phyloP scores from a whole-genome alignment of 2,797 vertebrate genomes.

The Poeciliopsis paucimaculata region DNA sequence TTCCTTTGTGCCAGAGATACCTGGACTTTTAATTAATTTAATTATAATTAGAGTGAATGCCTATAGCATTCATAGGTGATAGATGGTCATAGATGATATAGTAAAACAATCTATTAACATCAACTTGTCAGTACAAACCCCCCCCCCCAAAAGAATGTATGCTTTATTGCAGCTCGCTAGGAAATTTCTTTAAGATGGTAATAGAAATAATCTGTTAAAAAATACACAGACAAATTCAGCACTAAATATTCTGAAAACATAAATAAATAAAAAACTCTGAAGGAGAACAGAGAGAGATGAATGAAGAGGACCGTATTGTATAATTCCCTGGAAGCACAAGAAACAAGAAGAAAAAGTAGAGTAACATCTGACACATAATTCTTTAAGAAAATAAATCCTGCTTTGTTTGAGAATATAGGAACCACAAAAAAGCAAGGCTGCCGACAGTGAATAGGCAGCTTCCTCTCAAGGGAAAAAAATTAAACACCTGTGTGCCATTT shows the following conservation, averaged over 20 bases:
- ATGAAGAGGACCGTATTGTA: background rate
- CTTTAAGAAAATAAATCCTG: background rate
- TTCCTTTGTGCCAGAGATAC: too few species aligned
- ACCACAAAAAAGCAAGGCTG: conserved; percentile 29
- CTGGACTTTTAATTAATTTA: too few species aligned
- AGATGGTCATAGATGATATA: too few species aligned
- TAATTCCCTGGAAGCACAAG: conserved; percentile 7
- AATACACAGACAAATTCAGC: background rate
- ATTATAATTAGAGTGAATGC: too few species aligned
- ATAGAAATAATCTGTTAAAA: background rate
- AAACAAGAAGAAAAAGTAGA: conserved; percentile 8
- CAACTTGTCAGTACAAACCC: too few species aligned
- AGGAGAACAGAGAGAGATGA: background rate
- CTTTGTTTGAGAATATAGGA: conserved; percentile 59
- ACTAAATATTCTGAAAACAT: background rate
- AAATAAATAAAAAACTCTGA: background rate
- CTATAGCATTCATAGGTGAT: too few species aligned
- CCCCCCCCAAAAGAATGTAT: background rate
- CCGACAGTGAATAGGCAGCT: background rate
- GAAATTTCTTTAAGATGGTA: background rate
- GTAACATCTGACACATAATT: background rate
- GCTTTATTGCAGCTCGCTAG: background rate
- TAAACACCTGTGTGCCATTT: conserved; percentile 19
- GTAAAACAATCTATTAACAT: too few species aligned
- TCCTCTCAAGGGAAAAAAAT: conserved; percentile 18